phyloP scores from a whole-genome alignment of 2,888 invertebrate genomes.

The Malthinus seriepunctatus region DNA sequence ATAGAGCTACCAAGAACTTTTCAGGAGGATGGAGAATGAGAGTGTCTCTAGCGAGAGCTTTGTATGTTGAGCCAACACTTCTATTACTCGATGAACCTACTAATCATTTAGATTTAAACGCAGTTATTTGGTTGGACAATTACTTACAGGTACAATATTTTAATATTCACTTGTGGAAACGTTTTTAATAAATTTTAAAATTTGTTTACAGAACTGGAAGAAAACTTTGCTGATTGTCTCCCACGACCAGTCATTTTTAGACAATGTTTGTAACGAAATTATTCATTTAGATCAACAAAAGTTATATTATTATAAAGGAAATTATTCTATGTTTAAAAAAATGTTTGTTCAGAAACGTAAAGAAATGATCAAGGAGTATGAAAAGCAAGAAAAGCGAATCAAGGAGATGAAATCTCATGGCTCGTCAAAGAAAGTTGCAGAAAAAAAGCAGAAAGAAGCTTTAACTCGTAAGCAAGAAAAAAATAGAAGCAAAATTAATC shows the following conservation, averaged over 20 bases:
- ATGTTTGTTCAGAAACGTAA: constrained; percentile 96
- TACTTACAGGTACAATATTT: constrained; percentile 55
- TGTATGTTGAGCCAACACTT: constrained; percentile 97
- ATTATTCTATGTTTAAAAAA: constrained; percentile 98
- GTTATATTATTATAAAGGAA: constrained; percentile 95
- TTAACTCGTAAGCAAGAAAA: constrained; percentile 92
- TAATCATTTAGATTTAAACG: constrained; percentile 98
- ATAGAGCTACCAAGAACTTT: constrained; percentile 86
- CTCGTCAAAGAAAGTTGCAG: constrained; percentile 93
- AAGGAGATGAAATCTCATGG: constrained; percentile 94
- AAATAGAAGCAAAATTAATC: constrained; percentile 79
- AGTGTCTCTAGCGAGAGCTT: constrained; percentile 93
- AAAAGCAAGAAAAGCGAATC: constrained; percentile 96
- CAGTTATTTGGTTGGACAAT: constrained; percentile 99
- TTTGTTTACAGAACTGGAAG: constrained; percentile 91
- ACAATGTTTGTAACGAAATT: constrained; percentile 99
- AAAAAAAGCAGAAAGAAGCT: constrained; percentile 90
- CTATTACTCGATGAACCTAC: constrained; percentile 98
- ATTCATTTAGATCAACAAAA: constrained; percentile 96
- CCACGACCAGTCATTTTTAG: constrained; percentile 99
- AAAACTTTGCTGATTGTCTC: constrained; percentile 98
- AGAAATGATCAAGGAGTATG: constrained; percentile 95
- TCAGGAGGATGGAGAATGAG: constrained; percentile 99
- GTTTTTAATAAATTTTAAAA: constrained; percentile 48
- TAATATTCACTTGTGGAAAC: not conserved